phyloP scores from a whole-genome alignment of 2,797 vertebrate species.

The Typhlichthys subterraneus region DNA sequence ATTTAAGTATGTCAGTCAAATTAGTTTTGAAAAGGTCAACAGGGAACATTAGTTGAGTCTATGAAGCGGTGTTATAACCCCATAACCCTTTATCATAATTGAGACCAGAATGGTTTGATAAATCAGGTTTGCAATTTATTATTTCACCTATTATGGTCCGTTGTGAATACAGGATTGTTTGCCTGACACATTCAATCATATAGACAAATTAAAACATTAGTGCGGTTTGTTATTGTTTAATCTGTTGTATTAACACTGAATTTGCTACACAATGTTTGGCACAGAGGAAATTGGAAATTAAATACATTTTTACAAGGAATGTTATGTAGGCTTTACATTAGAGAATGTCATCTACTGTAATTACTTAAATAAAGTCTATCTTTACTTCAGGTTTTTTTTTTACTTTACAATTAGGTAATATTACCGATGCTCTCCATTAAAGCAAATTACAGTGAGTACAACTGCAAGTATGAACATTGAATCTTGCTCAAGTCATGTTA shows the following conservation, averaged over 20 bases:
- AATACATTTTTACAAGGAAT: constrained; percentile 11
- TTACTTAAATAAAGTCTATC: not conserved
- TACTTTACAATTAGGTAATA: not conserved
- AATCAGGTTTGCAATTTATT: no score
- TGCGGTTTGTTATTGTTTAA: not conserved
- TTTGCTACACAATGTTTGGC: not conserved
- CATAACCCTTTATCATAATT: constrained; percentile 49
- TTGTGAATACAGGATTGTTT: not conserved
- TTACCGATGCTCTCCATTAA: no score
- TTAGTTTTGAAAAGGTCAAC: constrained; percentile 77
- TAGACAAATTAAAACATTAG: not conserved
- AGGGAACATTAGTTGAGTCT: constrained; percentile 50
- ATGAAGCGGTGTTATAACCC: constrained; percentile 36
- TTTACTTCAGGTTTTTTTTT: not conserved
- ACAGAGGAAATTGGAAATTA: not conserved
- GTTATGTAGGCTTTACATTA: no score
- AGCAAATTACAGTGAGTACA: no score
- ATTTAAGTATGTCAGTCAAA: constrained; percentile 74
- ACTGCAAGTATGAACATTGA: no score
- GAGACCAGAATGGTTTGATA: not conserved
- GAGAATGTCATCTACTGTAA: no score
- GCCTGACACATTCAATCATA: not conserved
- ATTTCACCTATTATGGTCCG: no score
- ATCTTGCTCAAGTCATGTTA: no score
- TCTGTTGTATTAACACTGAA: not conserved